Evolutionary conservation across 2,113 vertebrate genomes (phyloP).

Genomic region (Entelurus aequoreus): DNA sequence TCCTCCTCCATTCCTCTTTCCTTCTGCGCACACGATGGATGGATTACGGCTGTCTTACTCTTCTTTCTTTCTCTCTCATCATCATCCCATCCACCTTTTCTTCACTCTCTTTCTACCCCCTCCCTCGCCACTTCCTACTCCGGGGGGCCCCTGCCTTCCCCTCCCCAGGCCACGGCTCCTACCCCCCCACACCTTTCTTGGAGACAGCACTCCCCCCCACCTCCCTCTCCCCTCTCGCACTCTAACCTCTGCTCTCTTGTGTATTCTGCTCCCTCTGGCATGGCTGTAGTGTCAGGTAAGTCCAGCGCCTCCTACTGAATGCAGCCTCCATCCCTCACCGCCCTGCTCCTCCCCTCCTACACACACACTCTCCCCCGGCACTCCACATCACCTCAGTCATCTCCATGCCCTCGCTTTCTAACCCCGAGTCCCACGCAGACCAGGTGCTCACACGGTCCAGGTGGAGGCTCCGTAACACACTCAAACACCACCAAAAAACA

Average conservation of each 20-base stretch:
- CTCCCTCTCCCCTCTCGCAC: conserved; percentile 89
- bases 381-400: conserved; percentile 43
- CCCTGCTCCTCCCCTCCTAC: conserved; percentile 14
- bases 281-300: conserved; percentile 99
- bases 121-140: conserved; percentile 74
- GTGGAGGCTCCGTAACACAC: conserved; percentile 36
- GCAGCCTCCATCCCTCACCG: conserved; percentile 29
- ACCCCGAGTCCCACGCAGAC: conserved; percentile 26
- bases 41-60: conserved; percentile 27
- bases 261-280: conserved; percentile 98
- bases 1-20: neutral
- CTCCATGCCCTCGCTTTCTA: conserved; percentile 34
- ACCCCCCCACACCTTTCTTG: conserved; percentile 85
- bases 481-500: neutral
- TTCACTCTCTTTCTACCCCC: conserved; percentile 67
- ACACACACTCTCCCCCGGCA: conserved; percentile 18
- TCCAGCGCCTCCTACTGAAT: conserved; percentile 70
- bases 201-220: conserved; percentile 89
- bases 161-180: conserved; percentile 66
- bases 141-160: conserved; percentile 71
- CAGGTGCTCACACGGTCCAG: conserved; percentile 39
- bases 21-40: conserved; percentile 20
- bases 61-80: conserved; percentile 28
- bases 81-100: conserved; percentile 25
- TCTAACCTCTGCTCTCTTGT: conserved; percentile 99